A percentile compares a stretch with the other conserved stretches of the same genome.
These are phyloP conservation scores for Nesidiocoris tenuis DNA, from an alignment of 2,888 invertebrate species.

Conservation along the genomic window DNA sequence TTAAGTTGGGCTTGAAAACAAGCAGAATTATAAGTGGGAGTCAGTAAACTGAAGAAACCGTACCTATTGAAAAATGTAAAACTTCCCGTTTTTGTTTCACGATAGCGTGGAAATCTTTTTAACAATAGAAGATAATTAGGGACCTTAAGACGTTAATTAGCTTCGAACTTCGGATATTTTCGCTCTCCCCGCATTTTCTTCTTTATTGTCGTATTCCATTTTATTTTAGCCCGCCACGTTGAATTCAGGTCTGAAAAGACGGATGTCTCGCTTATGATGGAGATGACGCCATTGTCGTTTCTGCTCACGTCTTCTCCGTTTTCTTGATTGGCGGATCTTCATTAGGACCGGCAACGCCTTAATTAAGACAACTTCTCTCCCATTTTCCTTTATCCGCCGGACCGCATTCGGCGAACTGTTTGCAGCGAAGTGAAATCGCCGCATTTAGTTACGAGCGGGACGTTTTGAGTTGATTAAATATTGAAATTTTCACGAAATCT, in stretches of 20 bases:
- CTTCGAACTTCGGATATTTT: background rate
- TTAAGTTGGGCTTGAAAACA: too few relatives aligned
- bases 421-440: too few relatives aligned
- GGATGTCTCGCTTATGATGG: conserved; percentile 5
- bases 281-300: conserved; percentile 17
- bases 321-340: conserved; percentile 38
- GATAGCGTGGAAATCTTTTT: background rate
- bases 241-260: background rate
- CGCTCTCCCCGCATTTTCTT: background rate
- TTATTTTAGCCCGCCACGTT: background rate
- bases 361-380: conserved; percentile 9
- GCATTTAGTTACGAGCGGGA: too few relatives aligned
- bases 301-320: conserved; percentile 30
- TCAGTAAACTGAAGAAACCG: too few relatives aligned
- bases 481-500: too few relatives aligned
- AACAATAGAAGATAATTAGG: background rate
- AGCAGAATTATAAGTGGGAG: too few relatives aligned
- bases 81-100: background rate
- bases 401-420: background rate
- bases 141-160: background rate
- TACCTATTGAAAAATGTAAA: background rate
- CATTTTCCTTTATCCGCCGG: background rate
- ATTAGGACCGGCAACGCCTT: conserved; percentile 31
- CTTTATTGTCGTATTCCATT: background rate
- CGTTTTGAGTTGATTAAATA: too few relatives aligned